Conservation (phyloP, 2,797 vertebrate genomes). For the Cebuella pygmaea region DNA sequence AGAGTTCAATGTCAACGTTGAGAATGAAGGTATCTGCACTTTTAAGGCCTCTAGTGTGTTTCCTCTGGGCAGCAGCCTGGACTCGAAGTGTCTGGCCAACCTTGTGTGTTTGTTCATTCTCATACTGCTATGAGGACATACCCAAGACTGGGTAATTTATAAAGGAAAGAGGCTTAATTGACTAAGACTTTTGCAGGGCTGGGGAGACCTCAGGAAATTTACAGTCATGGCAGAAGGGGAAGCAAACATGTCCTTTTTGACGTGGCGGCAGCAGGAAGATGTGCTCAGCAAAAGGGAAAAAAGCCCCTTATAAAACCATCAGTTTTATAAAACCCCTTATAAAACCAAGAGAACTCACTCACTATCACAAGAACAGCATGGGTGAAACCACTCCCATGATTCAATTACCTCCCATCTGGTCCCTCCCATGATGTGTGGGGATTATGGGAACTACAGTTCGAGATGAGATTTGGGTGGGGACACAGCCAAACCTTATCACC, state of each 20-base stretch:
- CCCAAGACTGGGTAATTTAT: neutral
- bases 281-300: neutral
- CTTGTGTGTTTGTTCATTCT: neutral
- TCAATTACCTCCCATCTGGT: neutral
- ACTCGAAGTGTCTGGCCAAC: neutral
- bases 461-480: neutral
- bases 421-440: neutral
- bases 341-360: neutral
- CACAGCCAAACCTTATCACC: neutral
- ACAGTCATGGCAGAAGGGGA: neutral
- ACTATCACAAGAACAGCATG: neutral
- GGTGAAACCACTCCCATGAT: neutral
- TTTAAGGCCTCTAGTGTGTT: neutral
- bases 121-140: neutral
- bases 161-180: neutral
- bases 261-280: neutral
- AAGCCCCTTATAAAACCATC: neutral
- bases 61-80: neutral
- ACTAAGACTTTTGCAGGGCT: neutral
- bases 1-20: fast-evolving
- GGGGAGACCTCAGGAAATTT: neutral
- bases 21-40: neutral
- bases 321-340: neutral
- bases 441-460: neutral
- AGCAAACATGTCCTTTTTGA: neutral